phyloP scores from a whole-genome alignment of 2,113 vertebrate genomes.

The Penelope pileata region DNA sequence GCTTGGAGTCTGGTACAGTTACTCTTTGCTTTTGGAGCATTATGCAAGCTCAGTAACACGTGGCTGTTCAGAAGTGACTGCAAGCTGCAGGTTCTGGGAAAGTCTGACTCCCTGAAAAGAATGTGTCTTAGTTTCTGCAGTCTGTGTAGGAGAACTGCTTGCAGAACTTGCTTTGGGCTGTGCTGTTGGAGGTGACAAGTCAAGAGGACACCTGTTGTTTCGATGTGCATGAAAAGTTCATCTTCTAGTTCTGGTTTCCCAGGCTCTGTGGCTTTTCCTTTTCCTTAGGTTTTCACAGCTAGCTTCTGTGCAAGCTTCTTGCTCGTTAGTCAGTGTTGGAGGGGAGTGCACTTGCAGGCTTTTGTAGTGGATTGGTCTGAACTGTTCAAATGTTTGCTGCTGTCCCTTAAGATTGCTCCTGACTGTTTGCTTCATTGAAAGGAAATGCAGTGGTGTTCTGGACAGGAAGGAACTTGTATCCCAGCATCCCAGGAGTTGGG shows the following conservation, averaged over 20 bases:
- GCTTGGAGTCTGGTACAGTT: not conserved
- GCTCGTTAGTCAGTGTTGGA: not conserved
- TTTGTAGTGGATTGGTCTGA: not conserved
- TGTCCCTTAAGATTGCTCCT: not conserved
- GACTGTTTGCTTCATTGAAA: not conserved
- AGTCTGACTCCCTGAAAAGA: not conserved
- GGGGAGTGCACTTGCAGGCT: not conserved
- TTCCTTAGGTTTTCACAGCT: not conserved
- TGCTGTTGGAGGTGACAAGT: accelerated
- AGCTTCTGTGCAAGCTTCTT: not conserved
- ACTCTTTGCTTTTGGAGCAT: not conserved
- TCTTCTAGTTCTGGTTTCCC: not conserved
- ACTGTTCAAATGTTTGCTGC: not conserved
- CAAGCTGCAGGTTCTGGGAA: not conserved
- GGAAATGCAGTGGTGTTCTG: not conserved
- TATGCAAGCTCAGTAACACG: accelerated
- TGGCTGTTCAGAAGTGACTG: not conserved
- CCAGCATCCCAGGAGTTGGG: not conserved
- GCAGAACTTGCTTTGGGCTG: not conserved
- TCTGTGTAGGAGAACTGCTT: not conserved
- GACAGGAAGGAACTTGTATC: not conserved
- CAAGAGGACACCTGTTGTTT: not conserved
- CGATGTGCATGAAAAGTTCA: not conserved
- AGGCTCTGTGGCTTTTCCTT: not conserved
- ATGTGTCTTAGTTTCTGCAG: not conserved